Conservation (phyloP, 2,113 vertebrate genomes). For the Puma concolor region DNA sequence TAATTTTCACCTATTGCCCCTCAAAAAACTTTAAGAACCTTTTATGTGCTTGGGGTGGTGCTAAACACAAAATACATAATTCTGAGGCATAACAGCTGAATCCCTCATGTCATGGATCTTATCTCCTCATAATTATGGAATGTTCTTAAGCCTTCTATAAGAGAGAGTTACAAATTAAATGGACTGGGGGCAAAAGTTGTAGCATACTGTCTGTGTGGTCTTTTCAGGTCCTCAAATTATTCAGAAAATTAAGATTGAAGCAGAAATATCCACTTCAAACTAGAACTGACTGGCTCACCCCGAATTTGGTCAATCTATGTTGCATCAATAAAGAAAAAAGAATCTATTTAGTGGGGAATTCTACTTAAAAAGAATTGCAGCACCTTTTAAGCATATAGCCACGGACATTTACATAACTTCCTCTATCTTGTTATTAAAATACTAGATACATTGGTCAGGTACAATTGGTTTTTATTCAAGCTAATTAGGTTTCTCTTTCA, state of each 20-base stretch:
- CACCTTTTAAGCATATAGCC: not conserved
- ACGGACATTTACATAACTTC: not conserved
- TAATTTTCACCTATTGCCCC: not conserved
- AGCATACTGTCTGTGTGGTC: not conserved
- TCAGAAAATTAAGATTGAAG: not conserved
- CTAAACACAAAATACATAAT: not conserved
- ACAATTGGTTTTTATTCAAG: not conserved
- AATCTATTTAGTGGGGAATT: not conserved
- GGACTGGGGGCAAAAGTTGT: not conserved
- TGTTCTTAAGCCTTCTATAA: not conserved
- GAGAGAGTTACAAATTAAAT: not conserved
- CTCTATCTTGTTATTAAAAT: not conserved
- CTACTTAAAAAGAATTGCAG: not conserved
- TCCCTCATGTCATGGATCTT: not conserved
- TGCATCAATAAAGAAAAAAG: not conserved
- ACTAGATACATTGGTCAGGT: not conserved
- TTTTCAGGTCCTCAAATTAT: not conserved
- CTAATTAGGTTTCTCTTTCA: not conserved
- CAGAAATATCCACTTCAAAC: not conserved
- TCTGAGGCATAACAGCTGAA: not conserved
- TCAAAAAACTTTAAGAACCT: not conserved
- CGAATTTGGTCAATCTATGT: not conserved
- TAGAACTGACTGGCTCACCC: not conserved
- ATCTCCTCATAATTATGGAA: not conserved
- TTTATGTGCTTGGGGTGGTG: not conserved